A percentile compares a stretch with the other conserved stretches of the same genome.
phyloP scores from a whole-genome alignment of 2,797 vertebrate genomes.

The Amazona ochrocephala region DNA sequence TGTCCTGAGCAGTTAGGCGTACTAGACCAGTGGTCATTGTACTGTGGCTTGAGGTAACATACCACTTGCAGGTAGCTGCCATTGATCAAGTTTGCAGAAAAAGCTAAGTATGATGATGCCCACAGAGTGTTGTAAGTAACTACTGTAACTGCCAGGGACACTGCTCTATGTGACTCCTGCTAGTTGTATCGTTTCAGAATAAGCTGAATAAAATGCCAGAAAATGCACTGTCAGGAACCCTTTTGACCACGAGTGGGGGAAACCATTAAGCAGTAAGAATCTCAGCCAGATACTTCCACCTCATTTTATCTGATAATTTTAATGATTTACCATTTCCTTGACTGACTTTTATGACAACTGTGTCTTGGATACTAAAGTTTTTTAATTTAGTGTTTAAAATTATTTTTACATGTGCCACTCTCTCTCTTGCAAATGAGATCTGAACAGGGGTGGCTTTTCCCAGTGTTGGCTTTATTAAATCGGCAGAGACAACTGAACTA shows the following conservation, averaged over 20 bases:
- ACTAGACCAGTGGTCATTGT: rapidly evolving
- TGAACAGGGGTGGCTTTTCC: background rate
- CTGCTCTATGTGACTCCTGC: background rate
- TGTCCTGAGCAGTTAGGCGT: rapidly evolving
- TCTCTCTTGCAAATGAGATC: background rate
- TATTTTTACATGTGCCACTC: background rate
- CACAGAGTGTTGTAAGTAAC: background rate
- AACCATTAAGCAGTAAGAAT: conserved; percentile 7
- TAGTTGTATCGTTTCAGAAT: background rate
- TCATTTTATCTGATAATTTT: conserved; percentile 44
- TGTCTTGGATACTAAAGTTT: background rate
- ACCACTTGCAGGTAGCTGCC: rapidly evolving
- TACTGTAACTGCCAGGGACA: background rate
- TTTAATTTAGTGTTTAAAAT: background rate
- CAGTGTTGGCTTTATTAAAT: background rate
- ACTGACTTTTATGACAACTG: conserved; percentile 10
- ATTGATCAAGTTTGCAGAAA: background rate
- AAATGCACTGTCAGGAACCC: background rate
- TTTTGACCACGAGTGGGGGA: background rate
- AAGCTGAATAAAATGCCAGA: background rate
- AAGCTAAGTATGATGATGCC: background rate
- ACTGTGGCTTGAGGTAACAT: background rate
- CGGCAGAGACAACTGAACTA: background rate
- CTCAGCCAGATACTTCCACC: conserved; percentile 8
- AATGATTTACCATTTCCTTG: conserved; percentile 43